Conservation (phyloP, 2,113 vertebrate species). For the Lepisosteus osseus region DNA sequence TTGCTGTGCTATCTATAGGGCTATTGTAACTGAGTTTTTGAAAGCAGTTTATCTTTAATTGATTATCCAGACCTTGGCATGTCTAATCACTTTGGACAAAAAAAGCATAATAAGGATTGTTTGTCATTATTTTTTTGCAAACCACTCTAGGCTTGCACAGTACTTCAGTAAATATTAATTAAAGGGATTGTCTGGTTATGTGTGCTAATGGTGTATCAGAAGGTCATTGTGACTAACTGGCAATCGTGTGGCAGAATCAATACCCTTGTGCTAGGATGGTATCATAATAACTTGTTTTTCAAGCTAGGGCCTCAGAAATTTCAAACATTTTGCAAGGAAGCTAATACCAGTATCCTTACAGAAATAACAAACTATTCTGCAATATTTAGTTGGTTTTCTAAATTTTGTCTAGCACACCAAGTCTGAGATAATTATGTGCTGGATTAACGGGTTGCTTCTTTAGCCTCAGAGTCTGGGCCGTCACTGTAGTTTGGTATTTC, state of each 20-base stretch:
- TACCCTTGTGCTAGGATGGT: slow-evolving; percentile 17
- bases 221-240: slow-evolving; percentile 33
- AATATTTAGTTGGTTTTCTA: background rate
- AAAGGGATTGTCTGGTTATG: slow-evolving; percentile 17
- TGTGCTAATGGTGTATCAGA: slow-evolving; percentile 22
- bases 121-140: slow-evolving; percentile 34
- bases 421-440: background rate
- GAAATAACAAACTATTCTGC: background rate
- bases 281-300: slow-evolving; percentile 1
- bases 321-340: background rate
- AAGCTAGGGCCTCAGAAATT: background rate
- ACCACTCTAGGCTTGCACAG: slow-evolving; percentile 38
- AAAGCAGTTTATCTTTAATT: slow-evolving; percentile 61
- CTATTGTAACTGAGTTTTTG: slow-evolving; percentile 35
- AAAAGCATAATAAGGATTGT: slow-evolving; percentile 32
- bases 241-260: slow-evolving; percentile 33
- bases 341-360: background rate
- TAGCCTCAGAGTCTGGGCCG: background rate
- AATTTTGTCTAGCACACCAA: too few relatives aligned
- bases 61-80: slow-evolving; percentile 47
- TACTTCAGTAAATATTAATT: slow-evolving; percentile 51
- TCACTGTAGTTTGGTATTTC: slow-evolving; percentile 25
- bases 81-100: slow-evolving; percentile 33
- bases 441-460: background rate
- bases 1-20: slow-evolving; percentile 39